Evolutionary conservation across 2,888 invertebrate genomes (phyloP).

Genomic region (Mesodorylaimus sp.): DNA sequence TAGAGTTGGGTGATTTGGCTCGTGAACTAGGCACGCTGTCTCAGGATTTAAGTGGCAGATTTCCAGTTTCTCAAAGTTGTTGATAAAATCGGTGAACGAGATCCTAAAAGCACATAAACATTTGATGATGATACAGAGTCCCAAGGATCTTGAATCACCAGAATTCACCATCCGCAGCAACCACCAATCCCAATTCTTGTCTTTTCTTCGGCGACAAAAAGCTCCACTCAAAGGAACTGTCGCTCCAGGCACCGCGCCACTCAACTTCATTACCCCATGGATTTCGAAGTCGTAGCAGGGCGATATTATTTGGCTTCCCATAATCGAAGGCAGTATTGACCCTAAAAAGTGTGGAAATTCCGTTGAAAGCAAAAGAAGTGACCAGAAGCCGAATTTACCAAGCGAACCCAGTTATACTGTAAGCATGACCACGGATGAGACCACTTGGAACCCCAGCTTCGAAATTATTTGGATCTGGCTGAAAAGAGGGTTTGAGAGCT

Average conservation of each 20-base stretch:
- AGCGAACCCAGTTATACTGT: conserved; percentile 67
- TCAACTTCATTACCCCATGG: conserved; percentile 90
- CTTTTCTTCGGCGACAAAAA: conserved; percentile 10
- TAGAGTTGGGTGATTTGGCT: conserved; percentile 28
- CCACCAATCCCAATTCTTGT: conserved; percentile 58
- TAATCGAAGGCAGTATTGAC: conserved; percentile 41
- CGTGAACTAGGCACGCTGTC: conserved; percentile 36
- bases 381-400: conserved; percentile 30
- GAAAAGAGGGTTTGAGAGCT: too few relatives aligned
- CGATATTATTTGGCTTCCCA: conserved; percentile 45
- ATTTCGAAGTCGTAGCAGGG: conserved; percentile 61
- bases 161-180: conserved; percentile 85
- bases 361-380: background rate
- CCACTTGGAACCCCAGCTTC: conserved; percentile 65
- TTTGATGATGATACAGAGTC: background rate
- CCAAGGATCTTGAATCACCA: conserved; percentile 42
- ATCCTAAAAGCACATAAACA: conserved; percentile 37
- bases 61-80: conserved; percentile 65
- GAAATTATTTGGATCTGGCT: conserved; percentile 58
- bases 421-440: conserved; percentile 74
- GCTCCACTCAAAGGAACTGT: conserved; percentile 38
- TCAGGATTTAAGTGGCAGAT: conserved; percentile 90
- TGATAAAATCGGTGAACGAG: conserved; percentile 65
- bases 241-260: conserved; percentile 84
- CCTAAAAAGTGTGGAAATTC: conserved; percentile 5